Base-by-base conservation (phyloP, 2,797 vertebrate species). In the Chelon labrosus region DNA sequence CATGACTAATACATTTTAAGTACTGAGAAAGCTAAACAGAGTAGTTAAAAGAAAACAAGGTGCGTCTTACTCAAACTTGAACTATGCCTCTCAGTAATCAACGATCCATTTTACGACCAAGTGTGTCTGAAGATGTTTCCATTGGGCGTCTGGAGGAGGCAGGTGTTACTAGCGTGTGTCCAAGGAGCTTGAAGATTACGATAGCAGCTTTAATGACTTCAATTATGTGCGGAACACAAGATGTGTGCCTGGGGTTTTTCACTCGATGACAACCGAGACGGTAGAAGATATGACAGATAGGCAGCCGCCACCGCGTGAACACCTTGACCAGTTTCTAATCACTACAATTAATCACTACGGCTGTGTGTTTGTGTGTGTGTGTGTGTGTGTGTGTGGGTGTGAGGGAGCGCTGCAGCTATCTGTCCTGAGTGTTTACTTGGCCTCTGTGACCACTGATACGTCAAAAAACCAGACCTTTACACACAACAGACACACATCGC, bases 381-480 rank as follows among this genome's bases (percentile, higher is more conserved):
- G n/a, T n/a, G n/a, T n/a, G n/a, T n/a, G 22, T 27, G 53, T 53
- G 39, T 49, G 9, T 52, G 55, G 52, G 41, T 52, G 52, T 17
- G 39, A 49, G 16, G 11, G 17, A 46, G 56, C 25, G 13, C 22
- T 27, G 31, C 50, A 22, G 54, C 17, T 27, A 35, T 39, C 50
- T 61, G 50, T 54, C 57, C 50, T 61, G 14, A 41, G 57, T 60
- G 57, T 71, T 71, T 50, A 71, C 52, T 56, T 72, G 44, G 37
- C 22, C 22, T 72, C 52, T 42, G 41, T 63, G 42, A 31, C 51
- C 19, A 25, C 68, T 62, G 66, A 70, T 63, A 62, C 55, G 55
- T 70, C 67, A 61, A 57, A 71, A 64, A 64, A 20, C 20, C 46
- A 1, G 31, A 53, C 42, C 42, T 55, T 19, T 64, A 55, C 5